These are phyloP conservation scores for Neoascia interrupta DNA, from an alignment of 2,888 invertebrate genomes.

Conservation along the genomic window DNA sequence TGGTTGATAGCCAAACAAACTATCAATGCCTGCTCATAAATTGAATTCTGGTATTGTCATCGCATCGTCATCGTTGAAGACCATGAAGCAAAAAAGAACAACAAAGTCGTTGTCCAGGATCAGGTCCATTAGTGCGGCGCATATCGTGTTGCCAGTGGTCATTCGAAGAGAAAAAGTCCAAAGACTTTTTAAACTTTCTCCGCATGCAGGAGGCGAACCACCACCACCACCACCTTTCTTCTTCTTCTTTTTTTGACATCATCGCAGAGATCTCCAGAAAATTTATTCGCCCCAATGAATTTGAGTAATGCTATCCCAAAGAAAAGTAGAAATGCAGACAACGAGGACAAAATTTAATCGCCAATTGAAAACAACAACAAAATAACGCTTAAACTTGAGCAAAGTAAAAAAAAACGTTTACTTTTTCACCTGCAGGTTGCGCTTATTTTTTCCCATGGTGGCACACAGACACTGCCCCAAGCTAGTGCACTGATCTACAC, in stretches of 20 bases:
- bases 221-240: slow-evolving; percentile 34
- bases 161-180: slow-evolving; percentile 24
- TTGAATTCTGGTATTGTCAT: slow-evolving; percentile 56
- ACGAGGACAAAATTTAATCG: slow-evolving; percentile 20
- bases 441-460: slow-evolving; percentile 53
- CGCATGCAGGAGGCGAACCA: slow-evolving; percentile 15
- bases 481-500: slow-evolving; percentile 34
- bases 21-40: slow-evolving; percentile 51
- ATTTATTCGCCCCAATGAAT: slow-evolving; percentile 34
- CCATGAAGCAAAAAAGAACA: slow-evolving; percentile 6
- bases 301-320: slow-evolving; percentile 9
- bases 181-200: slow-evolving; percentile 57
- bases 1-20: slow-evolving; percentile 18
- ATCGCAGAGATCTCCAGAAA: slow-evolving; percentile 21
- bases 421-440: slow-evolving; percentile 53
- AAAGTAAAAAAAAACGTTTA: slow-evolving; percentile 16
- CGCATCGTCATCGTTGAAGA: slow-evolving; percentile 36
- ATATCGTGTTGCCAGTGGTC: slow-evolving; percentile 47
- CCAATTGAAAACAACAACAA: slow-evolving; percentile 15
- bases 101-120: slow-evolving; percentile 28
- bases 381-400: too few species aligned
- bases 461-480: slow-evolving; percentile 29
- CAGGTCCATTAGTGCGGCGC: slow-evolving; percentile 26
- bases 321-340: slow-evolving; percentile 5
- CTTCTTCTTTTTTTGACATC: slow-evolving; percentile 13